These are phyloP conservation scores for Lutraria lutraria DNA, from an alignment of 2,888 invertebrate genomes.

Conservation along the genomic window DNA sequence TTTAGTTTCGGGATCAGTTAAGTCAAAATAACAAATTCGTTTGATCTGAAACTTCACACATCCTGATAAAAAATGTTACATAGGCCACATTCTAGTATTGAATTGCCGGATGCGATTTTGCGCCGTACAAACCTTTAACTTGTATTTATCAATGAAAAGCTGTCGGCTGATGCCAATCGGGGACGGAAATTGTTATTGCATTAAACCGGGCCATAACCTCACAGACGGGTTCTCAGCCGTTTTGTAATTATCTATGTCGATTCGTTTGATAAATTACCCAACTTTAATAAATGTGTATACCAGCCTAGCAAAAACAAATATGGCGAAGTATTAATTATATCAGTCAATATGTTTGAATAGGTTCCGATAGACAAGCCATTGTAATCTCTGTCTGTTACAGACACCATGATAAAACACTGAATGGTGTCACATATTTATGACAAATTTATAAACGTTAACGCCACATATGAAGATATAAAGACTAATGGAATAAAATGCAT, in stretches of 20 bases:
- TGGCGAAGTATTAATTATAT: conserved; percentile 32
- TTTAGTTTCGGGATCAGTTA: no score
- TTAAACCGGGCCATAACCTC: conserved; percentile 45
- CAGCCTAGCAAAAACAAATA: conserved; percentile 54
- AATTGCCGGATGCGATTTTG: no score
- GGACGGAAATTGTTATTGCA: conserved; percentile 28
- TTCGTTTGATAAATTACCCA: conserved; percentile 51
- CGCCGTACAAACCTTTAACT: no score
- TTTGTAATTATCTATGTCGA: conserved; percentile 49
- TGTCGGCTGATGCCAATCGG: conserved; percentile 13
- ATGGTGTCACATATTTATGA: background rate
- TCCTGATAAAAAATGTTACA: no score
- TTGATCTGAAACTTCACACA: no score
- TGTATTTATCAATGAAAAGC: conserved; percentile 20
- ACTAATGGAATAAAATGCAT: background rate
- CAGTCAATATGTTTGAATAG: conserved; percentile 18
- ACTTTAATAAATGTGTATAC: conserved; percentile 49
- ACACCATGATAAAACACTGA: background rate
- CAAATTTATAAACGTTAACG: background rate
- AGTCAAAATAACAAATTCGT: no score
- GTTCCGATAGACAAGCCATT: background rate
- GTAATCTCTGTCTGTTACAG: background rate
- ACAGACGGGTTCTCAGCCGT: conserved; percentile 42
- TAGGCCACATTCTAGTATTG: no score
- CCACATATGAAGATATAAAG: background rate